phyloP scores from a whole-genome alignment of 2,888 invertebrate genomes.

The Diachrysia chrysitis region DNA sequence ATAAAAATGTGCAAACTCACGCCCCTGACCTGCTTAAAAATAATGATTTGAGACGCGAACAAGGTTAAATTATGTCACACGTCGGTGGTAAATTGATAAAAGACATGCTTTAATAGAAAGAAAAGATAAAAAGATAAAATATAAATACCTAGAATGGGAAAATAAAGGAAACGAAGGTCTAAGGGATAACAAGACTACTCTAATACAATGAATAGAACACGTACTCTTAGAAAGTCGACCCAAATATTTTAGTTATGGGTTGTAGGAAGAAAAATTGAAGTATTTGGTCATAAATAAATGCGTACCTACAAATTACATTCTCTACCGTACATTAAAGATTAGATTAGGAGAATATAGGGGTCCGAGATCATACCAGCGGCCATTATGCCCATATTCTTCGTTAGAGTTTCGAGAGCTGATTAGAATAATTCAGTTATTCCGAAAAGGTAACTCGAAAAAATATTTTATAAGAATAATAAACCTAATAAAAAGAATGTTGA shows the following conservation, averaged over 20 bases:
- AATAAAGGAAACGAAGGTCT: conserved; percentile 1
- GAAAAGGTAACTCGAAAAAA: not conserved
- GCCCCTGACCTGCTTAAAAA: conserved; percentile 13
- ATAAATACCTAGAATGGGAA: conserved; percentile 35
- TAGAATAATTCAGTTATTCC: not conserved
- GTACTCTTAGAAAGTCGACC: conserved; percentile 3
- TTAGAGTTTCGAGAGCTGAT: not conserved
- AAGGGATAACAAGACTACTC: conserved; percentile 39
- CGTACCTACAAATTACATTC: too few species aligned
- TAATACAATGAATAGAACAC: conserved; percentile 27
- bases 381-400: not conserved
- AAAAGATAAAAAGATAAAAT: conserved; percentile 19
- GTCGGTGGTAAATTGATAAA: conserved; percentile 14
- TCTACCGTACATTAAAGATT: not conserved
- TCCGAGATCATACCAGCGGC: not conserved
- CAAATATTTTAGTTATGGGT: not conserved
- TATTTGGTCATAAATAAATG: not conserved
- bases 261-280: too few species aligned
- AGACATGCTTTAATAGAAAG: conserved; percentile 17
- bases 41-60: conserved; percentile 21
- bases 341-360: not conserved
- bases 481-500: conserved; percentile 10
- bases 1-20: conserved; percentile 16
- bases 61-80: conserved; percentile 17
- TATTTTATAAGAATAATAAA: conserved; percentile 3